These are phyloP conservation scores for Clistopyga incitator DNA, from an alignment of 2,888 invertebrate species.

Conservation along the genomic window DNA sequence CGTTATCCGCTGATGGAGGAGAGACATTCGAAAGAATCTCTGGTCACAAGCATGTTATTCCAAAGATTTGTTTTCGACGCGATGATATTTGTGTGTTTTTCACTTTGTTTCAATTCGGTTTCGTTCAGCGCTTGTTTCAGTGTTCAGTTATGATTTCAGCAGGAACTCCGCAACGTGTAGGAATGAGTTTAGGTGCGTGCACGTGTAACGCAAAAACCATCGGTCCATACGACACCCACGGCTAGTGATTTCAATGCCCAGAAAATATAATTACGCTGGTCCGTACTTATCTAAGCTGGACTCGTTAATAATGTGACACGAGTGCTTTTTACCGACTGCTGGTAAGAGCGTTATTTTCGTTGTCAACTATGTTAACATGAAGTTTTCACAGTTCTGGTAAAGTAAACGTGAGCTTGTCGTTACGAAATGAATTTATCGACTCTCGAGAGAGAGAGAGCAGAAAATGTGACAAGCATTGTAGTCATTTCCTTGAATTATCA, in stretches of 20 bases:
- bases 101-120: too few relatives aligned
- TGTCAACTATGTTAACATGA: not conserved
- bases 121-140: too few relatives aligned
- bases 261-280: conserved; percentile 11
- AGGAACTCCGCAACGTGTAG: not conserved
- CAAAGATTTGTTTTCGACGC: too few relatives aligned
- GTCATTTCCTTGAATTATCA: too few relatives aligned
- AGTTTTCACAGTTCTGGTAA: not conserved
- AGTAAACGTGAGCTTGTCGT: conserved; percentile 10
- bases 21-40: not conserved
- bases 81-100: too few relatives aligned
- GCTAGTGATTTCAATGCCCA: conserved; percentile 60
- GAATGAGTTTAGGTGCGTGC: not conserved
- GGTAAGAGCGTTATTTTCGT: not conserved
- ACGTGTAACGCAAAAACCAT: not conserved
- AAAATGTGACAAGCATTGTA: too few relatives aligned
- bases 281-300: not conserved
- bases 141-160: too few relatives aligned
- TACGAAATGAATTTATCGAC: not conserved
- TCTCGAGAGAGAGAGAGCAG: too few relatives aligned
- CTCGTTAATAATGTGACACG: not conserved
- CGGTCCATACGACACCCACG: not conserved
- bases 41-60: not conserved
- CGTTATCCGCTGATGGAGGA: conserved; percentile 20
- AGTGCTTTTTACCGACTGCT: not conserved